A percentile compares a stretch with the other conserved stretches of the same genome.
Conservation (phyloP, 2,113 vertebrate genomes). For the Ariopsis seemanni region DNA sequence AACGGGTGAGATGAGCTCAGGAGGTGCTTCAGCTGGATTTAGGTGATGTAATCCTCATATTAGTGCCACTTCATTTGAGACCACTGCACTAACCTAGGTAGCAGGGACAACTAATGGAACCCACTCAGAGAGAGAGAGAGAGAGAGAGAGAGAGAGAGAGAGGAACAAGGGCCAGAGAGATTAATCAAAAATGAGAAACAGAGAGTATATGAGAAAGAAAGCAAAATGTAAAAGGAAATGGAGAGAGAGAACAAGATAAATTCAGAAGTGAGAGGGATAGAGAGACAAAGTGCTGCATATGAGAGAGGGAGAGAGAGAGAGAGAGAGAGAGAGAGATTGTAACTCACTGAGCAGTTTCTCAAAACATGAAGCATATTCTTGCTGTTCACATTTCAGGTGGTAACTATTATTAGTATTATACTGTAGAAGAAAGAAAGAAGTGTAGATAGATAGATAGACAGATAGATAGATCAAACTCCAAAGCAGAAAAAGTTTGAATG, state of each 20-base stretch:
- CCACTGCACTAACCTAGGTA: slow-evolving; percentile 75
- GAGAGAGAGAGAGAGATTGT: not conserved
- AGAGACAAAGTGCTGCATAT: not conserved
- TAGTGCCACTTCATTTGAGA: slow-evolving; percentile 78
- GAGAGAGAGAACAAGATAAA: not conserved
- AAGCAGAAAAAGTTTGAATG: too few species aligned
- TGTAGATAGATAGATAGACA: not conserved
- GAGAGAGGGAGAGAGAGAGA: not conserved
- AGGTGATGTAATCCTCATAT: slow-evolving; percentile 77
- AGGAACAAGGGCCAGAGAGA: not conserved
- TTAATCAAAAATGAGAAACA: slow-evolving; percentile 33
- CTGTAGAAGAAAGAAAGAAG: not conserved
- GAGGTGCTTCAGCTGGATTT: slow-evolving; percentile 73
- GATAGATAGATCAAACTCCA: not conserved
- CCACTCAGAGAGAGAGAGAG: slow-evolving; percentile 56
- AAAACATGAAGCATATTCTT: not conserved
- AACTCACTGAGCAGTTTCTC: too few species aligned
- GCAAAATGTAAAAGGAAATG: not conserved
- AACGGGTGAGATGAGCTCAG: not conserved
- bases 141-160: slow-evolving; percentile 20
- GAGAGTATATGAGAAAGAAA: not conserved
- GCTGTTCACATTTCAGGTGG: not conserved
- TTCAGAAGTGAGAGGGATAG: not conserved
- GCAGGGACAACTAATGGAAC: slow-evolving; percentile 77
- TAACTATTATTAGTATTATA: too few species aligned